Evolutionary conservation across 2,797 vertebrate genomes (phyloP).

Genomic region (Sebastes ruberrimus): DNA sequence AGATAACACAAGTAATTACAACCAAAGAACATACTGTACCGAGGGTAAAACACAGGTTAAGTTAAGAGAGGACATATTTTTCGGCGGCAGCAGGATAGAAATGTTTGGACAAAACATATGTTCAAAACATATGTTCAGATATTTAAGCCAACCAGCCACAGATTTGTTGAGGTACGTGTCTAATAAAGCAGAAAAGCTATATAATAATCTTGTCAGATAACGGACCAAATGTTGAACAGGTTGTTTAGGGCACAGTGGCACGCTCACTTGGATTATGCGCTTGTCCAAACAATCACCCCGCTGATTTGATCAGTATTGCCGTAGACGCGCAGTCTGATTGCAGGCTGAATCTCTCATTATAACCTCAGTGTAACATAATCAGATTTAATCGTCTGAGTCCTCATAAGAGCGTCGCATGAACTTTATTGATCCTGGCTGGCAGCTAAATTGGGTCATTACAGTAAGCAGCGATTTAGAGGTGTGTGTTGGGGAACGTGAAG

Average conservation of each 20-base stretch:
- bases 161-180: background rate
- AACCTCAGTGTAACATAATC: slow-evolving; percentile 28
- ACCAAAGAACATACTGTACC: slow-evolving; percentile 14
- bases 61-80: background rate
- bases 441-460: slow-evolving; percentile 37
- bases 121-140: background rate
- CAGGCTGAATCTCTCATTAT: slow-evolving; percentile 25
- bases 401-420: slow-evolving; percentile 9
- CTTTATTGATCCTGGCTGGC: slow-evolving; percentile 44
- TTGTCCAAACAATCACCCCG: slow-evolving; percentile 25
- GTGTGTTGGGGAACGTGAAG: background rate
- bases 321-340: slow-evolving; percentile 23
- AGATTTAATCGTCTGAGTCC: slow-evolving; percentile 38
- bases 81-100: slow-evolving; percentile 13
- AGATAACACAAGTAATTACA: slow-evolving; percentile 48
- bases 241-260: slow-evolving; percentile 23
- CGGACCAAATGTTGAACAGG: background rate
- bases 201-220: background rate
- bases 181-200: background rate
- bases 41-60: background rate
- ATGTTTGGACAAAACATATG: slow-evolving; percentile 27
- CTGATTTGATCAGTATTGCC: slow-evolving; percentile 31
- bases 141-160: background rate
- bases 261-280: background rate
- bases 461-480: slow-evolving; percentile 1